Conservation (phyloP, 1,140 invertebrate genomes). For the Asbolus verrucosus region DNA sequence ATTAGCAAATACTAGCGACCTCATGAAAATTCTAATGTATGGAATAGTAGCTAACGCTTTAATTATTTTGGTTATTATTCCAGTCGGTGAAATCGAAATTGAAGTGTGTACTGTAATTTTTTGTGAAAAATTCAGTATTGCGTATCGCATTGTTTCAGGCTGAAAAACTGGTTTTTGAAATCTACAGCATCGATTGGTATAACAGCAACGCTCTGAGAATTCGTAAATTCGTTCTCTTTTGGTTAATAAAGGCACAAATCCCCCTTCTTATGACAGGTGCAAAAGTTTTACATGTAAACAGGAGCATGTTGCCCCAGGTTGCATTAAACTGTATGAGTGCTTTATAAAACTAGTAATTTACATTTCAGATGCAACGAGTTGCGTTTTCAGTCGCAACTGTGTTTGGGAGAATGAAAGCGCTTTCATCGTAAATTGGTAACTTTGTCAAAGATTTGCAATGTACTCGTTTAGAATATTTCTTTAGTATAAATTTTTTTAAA, state of each 20-base stretch:
- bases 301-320: neutral
- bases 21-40: constrained; percentile 6
- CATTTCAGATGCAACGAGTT: constrained; percentile 17
- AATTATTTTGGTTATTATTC: constrained; percentile 7
- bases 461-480: too few relatives aligned
- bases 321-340: neutral
- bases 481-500: too few relatives aligned
- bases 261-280: constrained; percentile 4
- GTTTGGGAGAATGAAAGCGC: too few relatives aligned
- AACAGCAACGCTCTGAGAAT: neutral
- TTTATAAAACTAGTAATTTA: neutral
- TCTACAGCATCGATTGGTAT: constrained; percentile 16
- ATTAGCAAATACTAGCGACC: too few relatives aligned
- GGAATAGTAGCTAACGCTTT: neutral
- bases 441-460: too few relatives aligned
- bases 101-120: neutral
- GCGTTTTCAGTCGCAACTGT: neutral
- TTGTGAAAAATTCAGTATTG: neutral
- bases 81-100: constrained; percentile 12
- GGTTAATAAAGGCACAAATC: neutral
- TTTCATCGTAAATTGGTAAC: too few relatives aligned
- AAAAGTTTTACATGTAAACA: constrained; percentile 1
- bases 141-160: neutral
- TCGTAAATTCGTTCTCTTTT: constrained; percentile 9
- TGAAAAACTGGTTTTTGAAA: neutral